phyloP scores from a whole-genome alignment of 2,888 invertebrate species.

The Heliconius cydno region DNA sequence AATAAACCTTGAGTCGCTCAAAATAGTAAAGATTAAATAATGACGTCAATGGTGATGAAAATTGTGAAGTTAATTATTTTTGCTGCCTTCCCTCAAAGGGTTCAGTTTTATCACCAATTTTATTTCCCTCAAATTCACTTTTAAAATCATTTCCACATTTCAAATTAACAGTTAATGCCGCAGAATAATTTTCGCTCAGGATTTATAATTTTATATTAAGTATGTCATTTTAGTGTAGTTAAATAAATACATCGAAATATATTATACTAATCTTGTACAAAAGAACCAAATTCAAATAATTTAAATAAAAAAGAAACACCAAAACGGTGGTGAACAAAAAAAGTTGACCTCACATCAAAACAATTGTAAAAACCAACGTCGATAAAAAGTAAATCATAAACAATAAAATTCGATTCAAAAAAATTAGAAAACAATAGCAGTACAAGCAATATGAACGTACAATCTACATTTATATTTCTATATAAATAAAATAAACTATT shows the following conservation, averaged over 20 bases:
- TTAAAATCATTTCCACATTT: slow-evolving; percentile 41
- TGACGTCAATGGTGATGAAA: background rate
- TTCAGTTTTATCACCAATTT: slow-evolving; percentile 39
- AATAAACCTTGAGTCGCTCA: background rate
- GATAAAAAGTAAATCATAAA: slow-evolving; percentile 11
- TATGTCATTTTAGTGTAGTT: slow-evolving; percentile 28
- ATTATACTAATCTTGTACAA: background rate
- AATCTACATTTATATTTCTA: too few species aligned
- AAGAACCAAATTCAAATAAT: background rate
- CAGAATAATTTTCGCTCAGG: background rate
- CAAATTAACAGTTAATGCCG: slow-evolving; percentile 32
- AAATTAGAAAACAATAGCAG: slow-evolving; percentile 12
- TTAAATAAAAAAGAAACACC: background rate
- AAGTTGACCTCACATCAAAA: background rate
- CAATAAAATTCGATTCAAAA: background rate
- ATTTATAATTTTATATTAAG: too few species aligned
- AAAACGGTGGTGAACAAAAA: background rate
- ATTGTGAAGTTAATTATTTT: slow-evolving; percentile 32
- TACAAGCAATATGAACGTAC: slow-evolving; percentile 7
- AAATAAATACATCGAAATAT: slow-evolving; percentile 9
- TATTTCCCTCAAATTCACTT: slow-evolving; percentile 35
- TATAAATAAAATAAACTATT: background rate
- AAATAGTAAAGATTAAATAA: background rate
- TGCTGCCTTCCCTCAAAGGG: slow-evolving; percentile 32
- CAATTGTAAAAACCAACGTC: background rate